Percentiles rank a stretch among this genome's conserved stretches.
These are phyloP conservation scores for Chymomyza costata DNA, from an alignment of 1,140 invertebrate species.

Conservation along the genomic window DNA sequence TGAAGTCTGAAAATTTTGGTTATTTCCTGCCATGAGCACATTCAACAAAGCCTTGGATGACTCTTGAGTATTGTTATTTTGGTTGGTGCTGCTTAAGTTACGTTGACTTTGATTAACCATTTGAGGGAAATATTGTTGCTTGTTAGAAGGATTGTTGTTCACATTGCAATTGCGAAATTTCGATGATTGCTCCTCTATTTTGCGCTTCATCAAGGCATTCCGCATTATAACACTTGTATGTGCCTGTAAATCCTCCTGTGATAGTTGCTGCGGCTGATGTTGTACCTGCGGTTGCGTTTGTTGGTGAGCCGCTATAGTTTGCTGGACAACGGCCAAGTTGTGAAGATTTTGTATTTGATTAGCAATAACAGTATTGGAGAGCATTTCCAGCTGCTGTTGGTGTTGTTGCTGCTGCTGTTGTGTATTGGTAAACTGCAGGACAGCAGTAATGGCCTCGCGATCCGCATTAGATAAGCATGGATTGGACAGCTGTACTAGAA, in stretches of 20 bases:
- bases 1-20: conserved; percentile 12
- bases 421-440: conserved; percentile 68
- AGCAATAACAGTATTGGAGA: conserved; percentile 65
- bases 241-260: conserved; percentile 65
- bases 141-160: conserved; percentile 9
- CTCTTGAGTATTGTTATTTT: neutral
- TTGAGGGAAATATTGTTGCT: too few species aligned
- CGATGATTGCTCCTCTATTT: conserved; percentile 60
- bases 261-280: conserved; percentile 37
- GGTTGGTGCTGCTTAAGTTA: conserved; percentile 18
- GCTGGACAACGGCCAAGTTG: conserved; percentile 62
- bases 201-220: conserved; percentile 70
- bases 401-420: conserved; percentile 65
- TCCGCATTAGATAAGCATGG: conserved; percentile 56
- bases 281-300: conserved; percentile 40
- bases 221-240: conserved; percentile 71
- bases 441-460: conserved; percentile 69
- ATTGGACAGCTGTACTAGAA: conserved; percentile 65
- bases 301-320: conserved; percentile 57
- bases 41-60: conserved; percentile 46
- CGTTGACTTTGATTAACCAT: neutral
- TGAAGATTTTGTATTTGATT: conserved; percentile 69
- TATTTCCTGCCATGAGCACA: conserved; percentile 48
- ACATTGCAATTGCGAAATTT: conserved; percentile 37
- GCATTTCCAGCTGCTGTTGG: conserved; percentile 61